These are phyloP conservation scores for Piezodorus guildinii DNA, from an alignment of 1,140 invertebrate genomes.

Conservation along the genomic window DNA sequence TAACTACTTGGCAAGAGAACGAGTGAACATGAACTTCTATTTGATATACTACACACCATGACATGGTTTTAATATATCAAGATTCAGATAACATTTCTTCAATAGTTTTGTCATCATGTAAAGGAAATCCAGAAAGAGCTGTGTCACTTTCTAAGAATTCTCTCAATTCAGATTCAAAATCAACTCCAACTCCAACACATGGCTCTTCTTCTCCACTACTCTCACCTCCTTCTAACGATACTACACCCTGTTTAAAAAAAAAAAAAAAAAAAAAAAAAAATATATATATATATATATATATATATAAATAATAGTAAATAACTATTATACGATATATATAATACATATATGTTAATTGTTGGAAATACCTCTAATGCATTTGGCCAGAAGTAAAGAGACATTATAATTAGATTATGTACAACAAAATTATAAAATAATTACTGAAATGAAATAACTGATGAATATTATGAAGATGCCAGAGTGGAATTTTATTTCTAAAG, in stretches of 20 bases:
- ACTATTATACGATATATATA: too few species aligned
- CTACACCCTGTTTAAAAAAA: slow-evolving; percentile 19
- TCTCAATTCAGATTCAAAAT: slow-evolving; percentile 55
- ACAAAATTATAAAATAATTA: too few species aligned
- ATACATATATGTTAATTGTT: too few species aligned
- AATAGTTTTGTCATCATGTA: slow-evolving; percentile 47
- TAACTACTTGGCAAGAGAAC: too few species aligned
- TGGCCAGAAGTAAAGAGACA: too few species aligned
- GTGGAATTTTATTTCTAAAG: too few species aligned
- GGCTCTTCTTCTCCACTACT: slow-evolving; percentile 32
- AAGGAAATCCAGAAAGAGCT: slow-evolving; percentile 43
- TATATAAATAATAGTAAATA: slow-evolving; percentile 20
- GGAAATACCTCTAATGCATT: too few species aligned
- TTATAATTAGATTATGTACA: too few species aligned
- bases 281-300: slow-evolving; percentile 9
- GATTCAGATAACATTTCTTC: slow-evolving; percentile 50
- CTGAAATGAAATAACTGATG: too few species aligned
- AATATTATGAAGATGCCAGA: too few species aligned
- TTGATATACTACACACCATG: too few species aligned
- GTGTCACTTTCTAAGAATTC: slow-evolving; percentile 56
- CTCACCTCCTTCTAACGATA: slow-evolving; percentile 29
- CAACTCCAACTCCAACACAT: slow-evolving; percentile 34
- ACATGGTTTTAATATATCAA: slow-evolving; percentile 24
- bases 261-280: neutral
- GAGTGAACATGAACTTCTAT: too few species aligned